A percentile compares a stretch with the other conserved stretches of the same genome.
Conservation (phyloP, 2,113 vertebrate genomes). For the Aleadryas rufinucha region DNA sequence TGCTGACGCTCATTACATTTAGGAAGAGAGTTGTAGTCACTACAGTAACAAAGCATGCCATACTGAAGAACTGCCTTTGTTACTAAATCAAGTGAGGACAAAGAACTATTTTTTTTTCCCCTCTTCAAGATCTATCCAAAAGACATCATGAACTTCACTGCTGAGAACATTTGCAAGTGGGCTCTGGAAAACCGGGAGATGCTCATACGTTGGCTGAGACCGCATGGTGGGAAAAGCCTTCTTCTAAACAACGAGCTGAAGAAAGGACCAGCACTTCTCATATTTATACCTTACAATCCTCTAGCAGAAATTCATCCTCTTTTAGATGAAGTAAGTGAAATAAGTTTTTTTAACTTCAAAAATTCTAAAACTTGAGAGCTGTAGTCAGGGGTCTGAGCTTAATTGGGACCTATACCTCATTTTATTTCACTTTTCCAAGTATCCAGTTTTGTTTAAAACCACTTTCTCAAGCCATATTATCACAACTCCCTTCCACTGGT, state of each 20-base stretch:
- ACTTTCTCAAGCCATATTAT: background rate
- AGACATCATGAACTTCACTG: conserved; percentile 83
- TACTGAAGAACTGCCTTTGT: background rate
- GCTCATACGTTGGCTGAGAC: conserved; percentile 87
- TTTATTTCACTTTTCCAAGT: background rate
- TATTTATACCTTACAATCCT: conserved; percentile 90
- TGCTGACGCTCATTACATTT: background rate
- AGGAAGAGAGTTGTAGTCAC: background rate
- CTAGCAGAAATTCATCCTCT: conserved; percentile 74
- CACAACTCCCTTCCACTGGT: background rate
- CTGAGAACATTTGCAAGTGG: conserved; percentile 88
- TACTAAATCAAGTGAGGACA: background rate
- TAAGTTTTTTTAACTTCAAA: background rate
- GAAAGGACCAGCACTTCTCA: conserved; percentile 90
- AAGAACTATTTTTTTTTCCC: background rate
- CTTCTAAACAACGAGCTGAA: conserved; percentile 87
- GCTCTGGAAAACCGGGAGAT: conserved; percentile 85
- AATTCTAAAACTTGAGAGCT: background rate
- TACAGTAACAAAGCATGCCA: background rate
- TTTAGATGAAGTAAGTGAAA: conserved; percentile 84
- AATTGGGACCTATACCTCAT: background rate
- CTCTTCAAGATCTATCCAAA: conserved; percentile 85
- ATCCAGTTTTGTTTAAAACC: background rate
- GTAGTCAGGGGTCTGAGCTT: background rate
- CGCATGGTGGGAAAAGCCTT: conserved; percentile 89